Percentiles rank a stretch among this genome's conserved stretches.
Conservation (phyloP, 2,888 invertebrate species). For the Heteromurus nitidus region DNA sequence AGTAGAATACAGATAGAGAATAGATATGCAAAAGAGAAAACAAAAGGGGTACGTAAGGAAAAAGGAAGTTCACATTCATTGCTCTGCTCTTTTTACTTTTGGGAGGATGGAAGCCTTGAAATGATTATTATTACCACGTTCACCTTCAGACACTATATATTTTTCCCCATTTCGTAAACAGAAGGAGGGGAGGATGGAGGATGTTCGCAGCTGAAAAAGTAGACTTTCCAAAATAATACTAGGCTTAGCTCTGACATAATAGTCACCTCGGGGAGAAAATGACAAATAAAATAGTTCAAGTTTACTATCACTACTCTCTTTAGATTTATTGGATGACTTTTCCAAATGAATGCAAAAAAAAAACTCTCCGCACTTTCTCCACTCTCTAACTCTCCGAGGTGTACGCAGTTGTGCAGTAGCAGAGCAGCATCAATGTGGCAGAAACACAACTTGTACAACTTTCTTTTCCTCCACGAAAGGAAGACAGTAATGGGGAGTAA, state of each 20-base stretch:
- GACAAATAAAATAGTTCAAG: slow-evolving; percentile 31
- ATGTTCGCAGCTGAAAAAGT: no score
- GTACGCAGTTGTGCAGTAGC: no score
- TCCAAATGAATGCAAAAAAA: slow-evolving; percentile 22
- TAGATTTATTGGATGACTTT: slow-evolving; percentile 30
- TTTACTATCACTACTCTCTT: slow-evolving; percentile 21
- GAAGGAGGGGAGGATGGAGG: no score
- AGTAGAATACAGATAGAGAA: no score
- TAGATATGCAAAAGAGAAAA: no score
- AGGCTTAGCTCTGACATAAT: slow-evolving; percentile 27
- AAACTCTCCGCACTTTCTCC: neutral
- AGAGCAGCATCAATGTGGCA: no score
- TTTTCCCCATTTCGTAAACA: neutral
- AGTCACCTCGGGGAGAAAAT: slow-evolving; percentile 28
- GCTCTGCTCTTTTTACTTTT: neutral
- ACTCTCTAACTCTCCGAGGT: no score
- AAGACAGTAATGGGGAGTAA: neutral
- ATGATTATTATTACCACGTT: slow-evolving; percentile 4
- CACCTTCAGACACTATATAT: neutral
- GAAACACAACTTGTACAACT: no score
- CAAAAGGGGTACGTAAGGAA: neutral
- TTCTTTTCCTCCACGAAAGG: no score
- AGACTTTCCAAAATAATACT: slow-evolving; percentile 22
- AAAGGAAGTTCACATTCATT: neutral
- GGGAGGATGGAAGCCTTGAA: neutral